These are phyloP conservation scores for Drosophila subobscura DNA, from an alignment of 1,140 invertebrate species.

Conservation along the genomic window DNA sequence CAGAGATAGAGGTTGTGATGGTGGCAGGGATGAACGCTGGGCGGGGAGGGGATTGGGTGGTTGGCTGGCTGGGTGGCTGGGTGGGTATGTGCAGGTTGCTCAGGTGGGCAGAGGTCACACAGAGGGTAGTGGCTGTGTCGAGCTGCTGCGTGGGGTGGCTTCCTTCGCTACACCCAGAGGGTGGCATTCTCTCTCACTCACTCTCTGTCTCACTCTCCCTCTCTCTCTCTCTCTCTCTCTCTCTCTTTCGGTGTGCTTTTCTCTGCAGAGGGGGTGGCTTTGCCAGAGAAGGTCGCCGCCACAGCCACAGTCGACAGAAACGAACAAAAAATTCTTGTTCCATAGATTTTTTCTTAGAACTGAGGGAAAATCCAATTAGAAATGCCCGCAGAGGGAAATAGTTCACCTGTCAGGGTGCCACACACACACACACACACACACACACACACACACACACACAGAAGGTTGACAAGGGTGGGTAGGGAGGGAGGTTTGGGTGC, in stretches of 20 bases:
- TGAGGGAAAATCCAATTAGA: slow-evolving; percentile 82
- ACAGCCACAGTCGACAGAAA: slow-evolving; percentile 35
- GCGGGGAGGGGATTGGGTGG: neutral
- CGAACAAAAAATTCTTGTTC: slow-evolving; percentile 64
- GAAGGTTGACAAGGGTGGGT: slow-evolving; percentile 5
- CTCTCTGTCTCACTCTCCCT: neutral
- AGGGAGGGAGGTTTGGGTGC: slow-evolving; percentile 31
- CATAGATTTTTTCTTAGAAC: slow-evolving; percentile 84
- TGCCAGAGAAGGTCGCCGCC: slow-evolving; percentile 49
- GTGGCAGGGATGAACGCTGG: slow-evolving; percentile 18
- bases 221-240: neutral
- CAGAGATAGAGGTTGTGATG: no score
- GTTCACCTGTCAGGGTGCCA: slow-evolving; percentile 78
- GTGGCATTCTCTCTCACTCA: slow-evolving; percentile 18
- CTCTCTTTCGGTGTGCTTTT: neutral
- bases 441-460: neutral
- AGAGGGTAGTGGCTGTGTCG: slow-evolving; percentile 64
- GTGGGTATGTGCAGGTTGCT: slow-evolving; percentile 8
- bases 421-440: slow-evolving; percentile 25
- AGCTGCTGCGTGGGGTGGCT: slow-evolving; percentile 54
- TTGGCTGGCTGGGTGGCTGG: slow-evolving; percentile 5
- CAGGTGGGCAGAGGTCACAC: slow-evolving; percentile 64
- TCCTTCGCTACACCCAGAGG: slow-evolving; percentile 8
- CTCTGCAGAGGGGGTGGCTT: slow-evolving; percentile 21
- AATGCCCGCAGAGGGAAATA: slow-evolving; percentile 82